A percentile compares a stretch with the other conserved stretches of the same genome.
phyloP scores from a whole-genome alignment of 1,140 invertebrate species.

The Gonioctena quinquepunctata region DNA sequence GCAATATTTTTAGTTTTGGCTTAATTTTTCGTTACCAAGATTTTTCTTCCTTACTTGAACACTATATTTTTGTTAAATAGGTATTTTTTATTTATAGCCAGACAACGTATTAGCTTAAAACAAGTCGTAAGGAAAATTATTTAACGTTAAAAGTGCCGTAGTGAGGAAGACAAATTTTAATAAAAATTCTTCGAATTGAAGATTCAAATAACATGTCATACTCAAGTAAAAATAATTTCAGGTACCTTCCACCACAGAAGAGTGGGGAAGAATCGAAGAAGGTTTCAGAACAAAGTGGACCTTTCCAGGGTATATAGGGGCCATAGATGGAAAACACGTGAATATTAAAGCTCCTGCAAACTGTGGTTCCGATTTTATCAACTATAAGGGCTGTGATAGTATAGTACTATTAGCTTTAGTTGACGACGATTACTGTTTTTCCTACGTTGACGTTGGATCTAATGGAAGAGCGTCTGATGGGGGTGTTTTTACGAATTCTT shows the following conservation, averaged over 20 bases:
- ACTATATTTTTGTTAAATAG: not conserved
- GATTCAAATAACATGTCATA: not conserved
- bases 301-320: constrained; percentile 24
- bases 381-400: constrained; percentile 12
- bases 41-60: not conserved
- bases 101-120: not conserved
- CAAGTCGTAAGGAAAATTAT: not conserved
- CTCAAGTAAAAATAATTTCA: no score
- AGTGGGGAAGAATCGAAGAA: not conserved
- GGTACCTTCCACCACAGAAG: not conserved
- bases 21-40: no score
- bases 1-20: no score
- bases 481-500: constrained; percentile 40
- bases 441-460: constrained; percentile 42
- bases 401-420: constrained; percentile 47
- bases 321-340: constrained; percentile 54
- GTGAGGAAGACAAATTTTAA: not conserved
- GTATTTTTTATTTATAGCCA: not conserved
- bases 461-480: constrained; percentile 46
- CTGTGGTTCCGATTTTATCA: constrained; percentile 40
- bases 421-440: constrained; percentile 48
- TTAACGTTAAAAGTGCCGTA: not conserved
- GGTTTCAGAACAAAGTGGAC: constrained; percentile 11
- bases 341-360: constrained; percentile 36
- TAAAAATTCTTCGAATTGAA: no score